phyloP scores from a whole-genome alignment of 2,888 invertebrate genomes.

The Aradus depressus region DNA sequence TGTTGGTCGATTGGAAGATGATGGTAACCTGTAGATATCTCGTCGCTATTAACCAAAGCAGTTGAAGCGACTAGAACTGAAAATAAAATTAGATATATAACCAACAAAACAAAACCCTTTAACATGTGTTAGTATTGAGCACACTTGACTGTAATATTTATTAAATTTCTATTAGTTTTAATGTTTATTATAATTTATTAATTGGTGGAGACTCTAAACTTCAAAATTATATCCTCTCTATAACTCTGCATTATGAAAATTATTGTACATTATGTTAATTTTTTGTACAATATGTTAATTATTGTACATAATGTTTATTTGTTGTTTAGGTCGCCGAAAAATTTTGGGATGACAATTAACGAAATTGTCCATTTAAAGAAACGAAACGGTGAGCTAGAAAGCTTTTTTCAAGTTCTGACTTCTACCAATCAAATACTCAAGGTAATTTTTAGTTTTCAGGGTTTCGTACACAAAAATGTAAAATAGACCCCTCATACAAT shows the following conservation, averaged over 20 bases:
- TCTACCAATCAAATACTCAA: conserved; percentile 10
- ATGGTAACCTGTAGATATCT: too few relatives aligned
- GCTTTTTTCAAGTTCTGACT: conserved; percentile 4
- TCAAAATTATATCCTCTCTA: background rate
- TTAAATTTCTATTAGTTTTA: background rate
- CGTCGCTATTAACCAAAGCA: too few relatives aligned
- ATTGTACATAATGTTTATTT: background rate
- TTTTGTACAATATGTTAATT: background rate
- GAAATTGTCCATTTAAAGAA: conserved; percentile 7
- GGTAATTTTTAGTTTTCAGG: background rate
- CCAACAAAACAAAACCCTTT: too few relatives aligned
- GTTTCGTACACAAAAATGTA: too few relatives aligned
- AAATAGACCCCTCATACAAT: too few relatives aligned
- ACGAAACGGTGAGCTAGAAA: conserved; percentile 10
- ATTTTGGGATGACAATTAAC: conserved; percentile 4
- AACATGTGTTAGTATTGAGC: too few relatives aligned
- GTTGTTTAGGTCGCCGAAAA: background rate
- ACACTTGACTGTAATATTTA: too few relatives aligned
- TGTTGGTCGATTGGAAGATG: too few relatives aligned
- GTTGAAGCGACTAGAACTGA: too few relatives aligned
- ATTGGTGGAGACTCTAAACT: background rate
- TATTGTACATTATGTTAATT: background rate
- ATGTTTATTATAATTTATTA: background rate
- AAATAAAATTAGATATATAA: too few relatives aligned
- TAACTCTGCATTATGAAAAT: background rate